phyloP scores from a whole-genome alignment of 2,113 vertebrate genomes.

The Gobio gobio region DNA sequence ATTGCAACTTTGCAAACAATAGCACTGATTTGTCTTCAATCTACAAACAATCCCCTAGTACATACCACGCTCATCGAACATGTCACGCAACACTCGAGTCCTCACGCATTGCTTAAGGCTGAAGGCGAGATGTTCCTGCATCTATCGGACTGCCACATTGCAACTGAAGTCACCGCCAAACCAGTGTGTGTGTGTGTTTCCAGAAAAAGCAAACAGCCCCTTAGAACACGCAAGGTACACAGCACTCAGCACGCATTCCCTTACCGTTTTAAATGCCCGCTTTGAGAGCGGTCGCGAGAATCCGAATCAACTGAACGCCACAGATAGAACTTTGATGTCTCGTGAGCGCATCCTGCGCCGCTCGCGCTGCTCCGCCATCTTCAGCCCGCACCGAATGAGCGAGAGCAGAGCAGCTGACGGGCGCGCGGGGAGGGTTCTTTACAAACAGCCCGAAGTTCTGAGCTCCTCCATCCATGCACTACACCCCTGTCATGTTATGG shows the following conservation, averaged over 20 bases:
- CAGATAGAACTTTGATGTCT: constrained; percentile 34
- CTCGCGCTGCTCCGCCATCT: constrained; percentile 50
- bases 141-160: constrained; percentile 30
- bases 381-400: constrained; percentile 38
- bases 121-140: neutral
- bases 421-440: constrained; percentile 21
- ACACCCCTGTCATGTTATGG: neutral
- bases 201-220: neutral
- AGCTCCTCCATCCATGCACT: constrained; percentile 28
- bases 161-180: constrained; percentile 32
- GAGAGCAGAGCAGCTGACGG: neutral
- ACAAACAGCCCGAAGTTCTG: constrained; percentile 15
- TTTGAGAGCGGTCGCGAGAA: neutral
- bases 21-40: neutral
- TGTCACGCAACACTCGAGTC: neutral
- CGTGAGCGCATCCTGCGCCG: constrained; percentile 36
- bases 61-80: neutral
- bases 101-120: neutral
- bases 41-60: neutral
- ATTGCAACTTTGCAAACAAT: constrained; percentile 23
- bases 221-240: neutral
- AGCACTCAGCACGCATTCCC: neutral
- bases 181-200: constrained; percentile 8
- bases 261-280: constrained; percentile 35
- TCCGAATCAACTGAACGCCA: neutral